Percentiles rank a stretch among this genome's conserved stretches.
Conservation (phyloP, 2,113 vertebrate species). For the Campylomormyrus numenius region DNA sequence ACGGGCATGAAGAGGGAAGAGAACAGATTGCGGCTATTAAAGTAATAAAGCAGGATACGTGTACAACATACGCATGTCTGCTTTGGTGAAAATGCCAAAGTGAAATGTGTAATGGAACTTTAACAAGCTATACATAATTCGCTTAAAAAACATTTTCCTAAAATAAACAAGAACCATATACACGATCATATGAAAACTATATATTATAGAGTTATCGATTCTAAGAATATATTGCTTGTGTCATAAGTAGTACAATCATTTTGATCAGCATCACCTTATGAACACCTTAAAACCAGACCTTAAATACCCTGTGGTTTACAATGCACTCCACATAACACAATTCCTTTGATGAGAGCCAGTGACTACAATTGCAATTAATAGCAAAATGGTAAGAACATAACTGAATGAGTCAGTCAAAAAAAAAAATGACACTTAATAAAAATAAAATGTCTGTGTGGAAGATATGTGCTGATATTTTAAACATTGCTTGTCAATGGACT, state of each 20-base stretch:
- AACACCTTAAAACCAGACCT: neutral
- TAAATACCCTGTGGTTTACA: neutral
- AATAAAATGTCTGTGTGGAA: neutral
- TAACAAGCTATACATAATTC: neutral
- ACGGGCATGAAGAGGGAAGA: conserved; percentile 15
- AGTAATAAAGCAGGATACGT: neutral
- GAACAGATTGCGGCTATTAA: neutral
- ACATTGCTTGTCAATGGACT: neutral
- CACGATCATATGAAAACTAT: neutral
- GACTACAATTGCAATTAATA: neutral
- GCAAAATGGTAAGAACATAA: neutral
- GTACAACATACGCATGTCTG: neutral
- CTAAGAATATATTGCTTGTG: neutral
- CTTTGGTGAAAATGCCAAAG: neutral
- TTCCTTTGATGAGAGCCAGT: neutral
- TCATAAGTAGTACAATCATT: neutral
- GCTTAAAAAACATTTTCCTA: neutral
- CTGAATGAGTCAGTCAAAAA: neutral
- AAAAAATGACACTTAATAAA: neutral
- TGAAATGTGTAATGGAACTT: neutral
- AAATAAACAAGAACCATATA: neutral
- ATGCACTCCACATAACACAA: neutral
- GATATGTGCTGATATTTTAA: neutral
- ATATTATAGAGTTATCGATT: neutral
- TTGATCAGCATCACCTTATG: neutral